Percentiles rank a stretch among this genome's conserved stretches.
These are phyloP conservation scores for Therioaphis trifolii DNA, from an alignment of 2,888 invertebrate species.

Conservation along the genomic window DNA sequence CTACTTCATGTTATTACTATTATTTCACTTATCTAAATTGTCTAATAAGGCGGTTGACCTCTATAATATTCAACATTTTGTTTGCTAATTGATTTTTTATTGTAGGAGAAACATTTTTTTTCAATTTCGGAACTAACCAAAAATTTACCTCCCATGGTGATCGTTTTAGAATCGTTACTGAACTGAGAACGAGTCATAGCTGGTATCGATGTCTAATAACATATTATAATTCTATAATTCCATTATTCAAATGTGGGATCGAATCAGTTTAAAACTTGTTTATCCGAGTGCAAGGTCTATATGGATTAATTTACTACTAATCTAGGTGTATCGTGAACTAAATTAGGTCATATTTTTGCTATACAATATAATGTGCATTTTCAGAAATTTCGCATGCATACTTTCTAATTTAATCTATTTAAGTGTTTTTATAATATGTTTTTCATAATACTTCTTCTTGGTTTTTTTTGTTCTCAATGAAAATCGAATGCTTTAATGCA, in stretches of 20 bases:
- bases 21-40: slow-evolving; percentile 10
- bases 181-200: not conserved
- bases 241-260: not conserved
- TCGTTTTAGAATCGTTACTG: not conserved
- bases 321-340: not conserved
- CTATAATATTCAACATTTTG: slow-evolving; percentile 15
- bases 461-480: too few relatives aligned
- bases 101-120: not conserved
- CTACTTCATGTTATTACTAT: not conserved
- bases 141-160: not conserved
- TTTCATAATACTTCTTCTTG: too few relatives aligned
- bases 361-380: not conserved
- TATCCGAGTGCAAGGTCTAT: slow-evolving; percentile 8
- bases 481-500: too few relatives aligned
- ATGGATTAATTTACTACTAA: not conserved
- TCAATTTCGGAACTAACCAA: not conserved
- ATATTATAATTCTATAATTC: not conserved
- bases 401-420: slow-evolving; percentile 4
- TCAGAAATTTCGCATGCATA: slow-evolving; percentile 23
- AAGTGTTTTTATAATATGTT: not conserved
- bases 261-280: slow-evolving; percentile 10
- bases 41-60: slow-evolving; percentile 41
- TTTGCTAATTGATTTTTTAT: slow-evolving; percentile 40
- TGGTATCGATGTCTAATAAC: not conserved
- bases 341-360: slow-evolving; percentile 43